Percentiles rank a stretch among this genome's conserved stretches.
phyloP scores from a whole-genome alignment of 2,888 invertebrate species.

The Diarsia mendica region DNA sequence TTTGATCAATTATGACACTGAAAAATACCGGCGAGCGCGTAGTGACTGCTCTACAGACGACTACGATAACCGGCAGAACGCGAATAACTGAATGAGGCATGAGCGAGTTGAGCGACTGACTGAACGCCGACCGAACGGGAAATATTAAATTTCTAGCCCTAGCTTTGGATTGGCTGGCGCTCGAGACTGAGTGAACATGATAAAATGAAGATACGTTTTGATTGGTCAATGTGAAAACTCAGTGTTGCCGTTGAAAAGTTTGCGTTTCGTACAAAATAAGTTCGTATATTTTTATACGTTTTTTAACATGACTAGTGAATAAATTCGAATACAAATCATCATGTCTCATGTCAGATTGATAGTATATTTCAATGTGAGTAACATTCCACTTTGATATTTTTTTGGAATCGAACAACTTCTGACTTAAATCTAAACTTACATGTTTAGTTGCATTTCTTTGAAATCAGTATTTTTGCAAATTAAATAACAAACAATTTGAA shows the following conservation, averaged over 20 bases:
- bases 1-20: constrained; percentile 73
- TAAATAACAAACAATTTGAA: neutral
- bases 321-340: neutral
- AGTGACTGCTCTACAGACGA: constrained; percentile 84
- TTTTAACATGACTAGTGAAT: neutral
- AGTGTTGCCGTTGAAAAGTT: constrained; percentile 29
- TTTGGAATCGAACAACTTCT: neutral
- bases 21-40: constrained; percentile 80
- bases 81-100: constrained; percentile 81
- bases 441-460: neutral
- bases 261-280: constrained; percentile 1
- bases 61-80: constrained; percentile 81
- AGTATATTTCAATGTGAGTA: neutral
- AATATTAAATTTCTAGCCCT: constrained; percentile 24
- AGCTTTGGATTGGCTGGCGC: constrained; percentile 41
- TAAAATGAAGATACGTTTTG: constrained; percentile 4
- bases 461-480: neutral
- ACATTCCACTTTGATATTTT: neutral
- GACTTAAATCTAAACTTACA: neutral
- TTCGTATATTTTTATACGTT: neutral
- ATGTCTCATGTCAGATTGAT: neutral
- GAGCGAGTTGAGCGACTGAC: too few relatives aligned
- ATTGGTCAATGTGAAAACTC: constrained; percentile 36
- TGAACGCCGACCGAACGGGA: constrained; percentile 23
- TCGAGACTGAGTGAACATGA: constrained; percentile 33